A percentile compares a stretch with the other conserved stretches of the same genome.
phyloP scores from a whole-genome alignment of 2,888 invertebrate species.

The Lottia scabra region DNA sequence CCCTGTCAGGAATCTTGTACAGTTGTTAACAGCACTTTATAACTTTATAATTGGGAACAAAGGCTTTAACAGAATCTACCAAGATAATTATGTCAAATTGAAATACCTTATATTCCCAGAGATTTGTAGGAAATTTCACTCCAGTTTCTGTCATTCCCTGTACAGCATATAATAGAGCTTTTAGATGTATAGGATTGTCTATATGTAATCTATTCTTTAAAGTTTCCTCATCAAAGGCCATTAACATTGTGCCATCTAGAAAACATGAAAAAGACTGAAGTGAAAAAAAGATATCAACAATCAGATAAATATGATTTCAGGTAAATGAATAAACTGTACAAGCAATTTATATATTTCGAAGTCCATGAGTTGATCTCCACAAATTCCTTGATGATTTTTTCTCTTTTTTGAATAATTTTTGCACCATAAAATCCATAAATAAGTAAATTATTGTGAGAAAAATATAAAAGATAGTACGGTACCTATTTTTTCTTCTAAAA shows the following conservation, averaged over 20 bases:
- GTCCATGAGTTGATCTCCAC: too few species aligned
- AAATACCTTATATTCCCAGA: constrained; percentile 62
- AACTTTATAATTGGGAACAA: too few species aligned
- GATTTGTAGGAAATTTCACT: constrained; percentile 48
- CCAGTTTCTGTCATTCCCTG: constrained; percentile 40
- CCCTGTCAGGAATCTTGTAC: too few species aligned
- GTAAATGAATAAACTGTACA: too few species aligned
- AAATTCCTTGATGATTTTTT: too few species aligned
- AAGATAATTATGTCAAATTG: neutral
- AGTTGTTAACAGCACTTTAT: too few species aligned
- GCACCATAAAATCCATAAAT: too few species aligned
- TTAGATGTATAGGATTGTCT: constrained; percentile 44
- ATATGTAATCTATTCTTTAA: constrained; percentile 44
- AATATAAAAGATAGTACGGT: constrained; percentile 9
- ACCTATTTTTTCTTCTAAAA: constrained; percentile 45
- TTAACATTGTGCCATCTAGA: constrained; percentile 52
- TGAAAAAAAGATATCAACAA: too few species aligned
- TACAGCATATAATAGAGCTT: constrained; percentile 46
- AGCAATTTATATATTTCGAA: too few species aligned
- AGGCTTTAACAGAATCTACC: neutral
- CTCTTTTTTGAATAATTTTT: too few species aligned
- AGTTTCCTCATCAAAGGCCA: constrained; percentile 43
- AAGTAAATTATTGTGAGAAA: neutral
- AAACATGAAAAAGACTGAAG: constrained; percentile 8
- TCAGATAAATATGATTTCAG: too few species aligned